These are phyloP conservation scores for Notiomystis cincta DNA, from an alignment of 2,113 vertebrate species.

Conservation along the genomic window DNA sequence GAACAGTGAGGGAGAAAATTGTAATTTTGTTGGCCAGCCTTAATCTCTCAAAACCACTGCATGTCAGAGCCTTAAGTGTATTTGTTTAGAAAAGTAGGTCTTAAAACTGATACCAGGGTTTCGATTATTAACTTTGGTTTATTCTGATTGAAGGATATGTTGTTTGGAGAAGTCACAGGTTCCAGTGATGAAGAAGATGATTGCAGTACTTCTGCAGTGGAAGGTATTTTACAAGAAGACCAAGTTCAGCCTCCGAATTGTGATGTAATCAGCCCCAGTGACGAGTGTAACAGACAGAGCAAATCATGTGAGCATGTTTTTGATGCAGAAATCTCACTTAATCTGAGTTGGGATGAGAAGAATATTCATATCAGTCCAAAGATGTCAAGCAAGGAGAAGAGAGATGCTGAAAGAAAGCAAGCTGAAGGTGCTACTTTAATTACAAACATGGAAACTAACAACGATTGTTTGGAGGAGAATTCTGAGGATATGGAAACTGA, in stretches of 20 bases:
- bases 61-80: neutral
- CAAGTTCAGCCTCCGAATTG: neutral
- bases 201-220: neutral
- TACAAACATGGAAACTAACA: neutral
- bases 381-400: neutral
- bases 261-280: neutral
- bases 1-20: neutral
- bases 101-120: neutral
- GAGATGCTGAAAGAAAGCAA: neutral
- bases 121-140: neutral
- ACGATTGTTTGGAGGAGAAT: neutral
- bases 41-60: neutral
- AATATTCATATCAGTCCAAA: neutral
- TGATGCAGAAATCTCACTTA: neutral
- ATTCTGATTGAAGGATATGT: conserved; percentile 59
- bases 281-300: neutral
- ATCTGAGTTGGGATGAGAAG: neutral
- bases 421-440: neutral
- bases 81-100: neutral
- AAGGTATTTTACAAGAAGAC: neutral
- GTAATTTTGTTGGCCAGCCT: neutral
- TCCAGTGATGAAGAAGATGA: conserved; percentile 68
- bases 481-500: neutral
- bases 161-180: conserved; percentile 61
- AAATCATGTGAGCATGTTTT: neutral